These are phyloP conservation scores for Amaurobius ferox DNA, from an alignment of 2,888 invertebrate species.

Conservation along the genomic window DNA sequence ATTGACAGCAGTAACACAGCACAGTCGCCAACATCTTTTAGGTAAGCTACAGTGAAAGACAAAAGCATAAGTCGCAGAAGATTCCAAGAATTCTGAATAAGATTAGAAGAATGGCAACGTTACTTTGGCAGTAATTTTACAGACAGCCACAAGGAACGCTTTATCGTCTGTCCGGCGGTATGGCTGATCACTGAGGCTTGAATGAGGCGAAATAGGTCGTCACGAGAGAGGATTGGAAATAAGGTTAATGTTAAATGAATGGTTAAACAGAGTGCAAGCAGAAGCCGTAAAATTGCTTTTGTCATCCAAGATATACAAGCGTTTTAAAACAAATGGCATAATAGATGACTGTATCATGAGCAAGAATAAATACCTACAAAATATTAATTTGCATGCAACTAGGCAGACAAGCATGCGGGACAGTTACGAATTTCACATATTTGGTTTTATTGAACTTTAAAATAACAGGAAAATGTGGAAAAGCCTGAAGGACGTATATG, in stretches of 20 bases:
- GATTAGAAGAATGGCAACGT: background rate
- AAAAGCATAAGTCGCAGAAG: background rate
- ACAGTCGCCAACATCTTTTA: background rate
- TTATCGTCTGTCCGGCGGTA: background rate
- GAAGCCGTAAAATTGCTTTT: background rate
- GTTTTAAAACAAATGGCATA: too few relatives aligned
- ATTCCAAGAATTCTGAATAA: background rate
- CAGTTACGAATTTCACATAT: too few relatives aligned
- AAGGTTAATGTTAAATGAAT: slow-evolving; percentile 8
- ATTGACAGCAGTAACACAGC: background rate
- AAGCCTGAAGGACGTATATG: too few relatives aligned
- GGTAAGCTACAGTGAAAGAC: background rate
- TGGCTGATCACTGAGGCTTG: background rate
- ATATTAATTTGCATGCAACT: too few relatives aligned
- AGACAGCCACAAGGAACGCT: background rate
- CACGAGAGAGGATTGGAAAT: background rate
- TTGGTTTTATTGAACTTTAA: too few relatives aligned
- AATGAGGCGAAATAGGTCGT: background rate
- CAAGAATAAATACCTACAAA: too few relatives aligned
- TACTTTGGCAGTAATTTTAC: background rate
- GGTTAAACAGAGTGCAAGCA: background rate
- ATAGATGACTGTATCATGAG: too few relatives aligned
- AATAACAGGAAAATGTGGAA: too few relatives aligned
- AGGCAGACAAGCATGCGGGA: too few relatives aligned
- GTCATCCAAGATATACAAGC: background rate